Base-by-base conservation (phyloP, 2,797 vertebrate genomes). In the Megalops cyprinoides region DNA sequence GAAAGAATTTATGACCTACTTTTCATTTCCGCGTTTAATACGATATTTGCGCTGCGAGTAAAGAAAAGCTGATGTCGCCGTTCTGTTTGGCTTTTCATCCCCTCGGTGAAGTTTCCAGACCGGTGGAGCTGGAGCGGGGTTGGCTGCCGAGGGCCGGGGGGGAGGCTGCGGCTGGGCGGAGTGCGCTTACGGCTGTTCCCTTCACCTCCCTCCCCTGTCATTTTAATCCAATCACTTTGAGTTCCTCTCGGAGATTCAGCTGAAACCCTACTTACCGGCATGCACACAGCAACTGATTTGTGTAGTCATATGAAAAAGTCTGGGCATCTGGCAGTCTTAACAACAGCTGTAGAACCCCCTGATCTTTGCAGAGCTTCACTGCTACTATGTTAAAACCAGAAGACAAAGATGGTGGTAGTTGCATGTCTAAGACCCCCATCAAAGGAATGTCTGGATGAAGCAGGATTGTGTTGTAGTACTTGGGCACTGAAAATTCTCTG, bases 1-100 rank as follows among this genome's bases (percentile, higher is more conserved):
- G 93, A 95, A 95, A 92, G 91, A 94, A 93, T 94, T 93, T 93
- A 90, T 94, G 94, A 94, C 94, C 94, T 92, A 94, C 84, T 93
- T 94, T 94, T 94, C 92, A 93, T 94, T 95, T 94, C 93, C 92
- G 90, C 89, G 86, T 94, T 92, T 92, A 90, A 93, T 91, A 90
- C 79, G 85, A 92, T 91, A 90, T 87, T 74, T 87, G 79, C 65
- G 81, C 84, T 84, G 83, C 74, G 79, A 84, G 37, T 51, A 71
- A 58, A 44, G 42, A 46, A 67, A 55, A 18, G 65, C 67, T 44
- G 65, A 9, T 73, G 78, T 73, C 37, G 12, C 28, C 48, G 46
- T 31, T 31, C 53, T 8, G 5, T 79, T 62, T 51, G 4, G 39
- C 34, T 37, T 71, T 55, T 49, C 49, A 1, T 48, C 51, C 39